Percentiles rank a stretch among this genome's conserved stretches.
Evolutionary conservation across 2,113 vertebrate species (phyloP).

Genomic region (Oryzias celebensis): DNA sequence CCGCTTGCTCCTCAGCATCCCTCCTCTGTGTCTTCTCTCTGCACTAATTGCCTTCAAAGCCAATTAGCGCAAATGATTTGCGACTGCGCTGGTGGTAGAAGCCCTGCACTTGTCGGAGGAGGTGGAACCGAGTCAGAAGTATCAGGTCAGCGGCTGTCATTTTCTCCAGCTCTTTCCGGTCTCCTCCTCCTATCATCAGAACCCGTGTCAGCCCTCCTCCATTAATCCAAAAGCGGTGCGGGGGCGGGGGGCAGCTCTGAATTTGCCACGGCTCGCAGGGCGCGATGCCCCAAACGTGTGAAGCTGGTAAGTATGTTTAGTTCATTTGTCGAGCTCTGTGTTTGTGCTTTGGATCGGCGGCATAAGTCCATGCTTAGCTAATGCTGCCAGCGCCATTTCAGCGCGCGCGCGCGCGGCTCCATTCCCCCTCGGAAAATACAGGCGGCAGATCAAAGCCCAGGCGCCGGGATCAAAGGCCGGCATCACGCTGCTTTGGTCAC

Average conservation of each 20-base stretch:
- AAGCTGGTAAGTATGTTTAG: constrained; percentile 70
- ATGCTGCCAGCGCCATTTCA: constrained; percentile 75
- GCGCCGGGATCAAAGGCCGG: constrained; percentile 77
- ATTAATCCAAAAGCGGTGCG: constrained; percentile 47
- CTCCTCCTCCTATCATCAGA: constrained; percentile 45
- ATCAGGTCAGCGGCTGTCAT: constrained; percentile 54
- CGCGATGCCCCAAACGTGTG: constrained; percentile 53
- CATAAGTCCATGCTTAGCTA: constrained; percentile 65
- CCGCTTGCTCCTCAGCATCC: constrained; percentile 57
- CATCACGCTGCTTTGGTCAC: constrained; percentile 75
- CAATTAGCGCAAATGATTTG: constrained; percentile 73
- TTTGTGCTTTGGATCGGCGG: constrained; percentile 60
- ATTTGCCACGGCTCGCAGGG: constrained; percentile 51
- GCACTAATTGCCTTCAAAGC: constrained; percentile 71
- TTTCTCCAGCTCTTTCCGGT: constrained; percentile 52
- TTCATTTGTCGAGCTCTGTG: constrained; percentile 71
- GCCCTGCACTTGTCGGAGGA: constrained; percentile 20
- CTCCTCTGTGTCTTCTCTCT: constrained; percentile 48
- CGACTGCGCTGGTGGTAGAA: constrained; percentile 50
- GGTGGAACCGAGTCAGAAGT: constrained; percentile 55
- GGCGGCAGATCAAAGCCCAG: constrained; percentile 77
- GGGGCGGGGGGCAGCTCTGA: constrained; percentile 32
- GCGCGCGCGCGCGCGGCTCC: constrained; percentile 38
- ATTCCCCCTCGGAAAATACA: constrained; percentile 74
- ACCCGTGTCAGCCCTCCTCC: constrained; percentile 49